Conservation (phyloP, 2,888 invertebrate genomes). For the Pristionchus japonicus region DNA sequence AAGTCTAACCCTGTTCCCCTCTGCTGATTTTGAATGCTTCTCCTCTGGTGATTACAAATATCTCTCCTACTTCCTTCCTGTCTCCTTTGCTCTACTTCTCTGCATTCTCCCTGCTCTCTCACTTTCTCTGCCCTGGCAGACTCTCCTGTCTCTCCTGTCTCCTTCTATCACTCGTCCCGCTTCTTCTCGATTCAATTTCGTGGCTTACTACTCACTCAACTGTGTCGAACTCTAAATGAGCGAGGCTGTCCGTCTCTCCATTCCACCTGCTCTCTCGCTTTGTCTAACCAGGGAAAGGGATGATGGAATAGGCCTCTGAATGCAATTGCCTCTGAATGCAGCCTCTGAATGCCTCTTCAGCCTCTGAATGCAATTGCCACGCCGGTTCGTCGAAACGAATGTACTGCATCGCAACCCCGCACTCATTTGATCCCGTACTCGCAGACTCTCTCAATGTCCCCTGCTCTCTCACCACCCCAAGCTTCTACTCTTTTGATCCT, state of each 20-base stretch:
- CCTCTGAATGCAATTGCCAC: neutral
- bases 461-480: neutral
- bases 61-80: slow-evolving; percentile 2
- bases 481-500: no score
- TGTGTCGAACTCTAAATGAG: slow-evolving; percentile 37
- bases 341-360: neutral
- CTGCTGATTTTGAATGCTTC: neutral
- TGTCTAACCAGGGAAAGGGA: no score
- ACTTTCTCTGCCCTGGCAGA: no score
- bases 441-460: neutral
- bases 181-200: slow-evolving; percentile 26
- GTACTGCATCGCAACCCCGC: neutral
- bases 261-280: neutral
- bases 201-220: slow-evolving; percentile 20
- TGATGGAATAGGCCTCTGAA: neutral
- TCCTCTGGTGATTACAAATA: neutral
- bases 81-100: no score
- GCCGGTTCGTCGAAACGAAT: no score
- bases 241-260: neutral
- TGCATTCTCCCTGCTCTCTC: no score
- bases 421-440: neutral
- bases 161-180: slow-evolving; percentile 3
- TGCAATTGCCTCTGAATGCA: neutral
- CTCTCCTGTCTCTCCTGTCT: neutral
- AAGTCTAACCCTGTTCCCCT: no score